Evolutionary conservation across 2,888 invertebrate species (phyloP).

Genomic region (Trichopoda pennipes): DNA sequence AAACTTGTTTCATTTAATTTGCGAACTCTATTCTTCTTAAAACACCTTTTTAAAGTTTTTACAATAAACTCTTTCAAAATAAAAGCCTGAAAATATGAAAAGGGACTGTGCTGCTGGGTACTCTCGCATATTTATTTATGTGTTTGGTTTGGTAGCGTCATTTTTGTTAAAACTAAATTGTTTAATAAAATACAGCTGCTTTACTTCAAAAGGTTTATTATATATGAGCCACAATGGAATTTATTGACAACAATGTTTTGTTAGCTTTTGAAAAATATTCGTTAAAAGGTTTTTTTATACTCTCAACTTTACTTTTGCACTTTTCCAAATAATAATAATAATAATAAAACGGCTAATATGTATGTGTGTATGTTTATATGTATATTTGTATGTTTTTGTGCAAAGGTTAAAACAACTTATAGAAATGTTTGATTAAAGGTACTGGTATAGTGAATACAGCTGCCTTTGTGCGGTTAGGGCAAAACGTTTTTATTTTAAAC

Average conservation of each 20-base stretch:
- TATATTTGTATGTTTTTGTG: no score
- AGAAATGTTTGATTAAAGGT: no score
- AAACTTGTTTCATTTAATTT: no score
- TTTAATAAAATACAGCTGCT: constrained; percentile 68
- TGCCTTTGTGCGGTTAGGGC: no score
- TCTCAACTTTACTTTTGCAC: constrained; percentile 3
- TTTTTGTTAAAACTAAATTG: constrained; percentile 42
- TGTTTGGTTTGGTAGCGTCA: constrained; percentile 14
- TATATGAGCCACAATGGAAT: constrained; percentile 64
- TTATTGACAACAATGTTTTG: constrained; percentile 56
- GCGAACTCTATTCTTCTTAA: no score
- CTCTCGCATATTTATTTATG: neutral
- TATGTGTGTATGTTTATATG: neutral
- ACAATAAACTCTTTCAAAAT: no score
- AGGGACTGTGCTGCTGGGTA: neutral
- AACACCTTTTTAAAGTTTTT: no score
- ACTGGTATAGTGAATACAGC: no score
- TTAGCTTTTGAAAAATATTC: constrained; percentile 22
- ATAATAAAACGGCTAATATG: neutral
- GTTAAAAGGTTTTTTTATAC: constrained; percentile 22
- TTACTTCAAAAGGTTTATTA: constrained; percentile 59
- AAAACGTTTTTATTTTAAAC: no score
- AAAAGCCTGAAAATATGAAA: no score
- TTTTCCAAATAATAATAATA: neutral
- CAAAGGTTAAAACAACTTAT: no score